Conservation (phyloP, 2,113 vertebrate genomes). For the Isurus oxyrinchus region DNA sequence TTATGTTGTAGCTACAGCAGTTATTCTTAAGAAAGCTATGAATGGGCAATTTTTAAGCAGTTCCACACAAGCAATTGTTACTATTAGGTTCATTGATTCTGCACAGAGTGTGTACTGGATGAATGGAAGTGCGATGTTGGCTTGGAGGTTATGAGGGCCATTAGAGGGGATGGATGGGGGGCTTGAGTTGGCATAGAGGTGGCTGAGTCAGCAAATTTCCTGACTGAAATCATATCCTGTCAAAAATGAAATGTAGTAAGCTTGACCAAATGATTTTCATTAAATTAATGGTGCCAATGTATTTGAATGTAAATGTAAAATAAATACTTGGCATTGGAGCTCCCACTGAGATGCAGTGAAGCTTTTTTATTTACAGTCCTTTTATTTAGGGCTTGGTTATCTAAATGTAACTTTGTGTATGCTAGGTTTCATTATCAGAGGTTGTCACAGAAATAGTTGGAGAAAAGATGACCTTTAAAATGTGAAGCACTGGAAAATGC, state of each 20-base stretch:
- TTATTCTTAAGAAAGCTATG: too few relatives aligned
- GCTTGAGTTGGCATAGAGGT: too few relatives aligned
- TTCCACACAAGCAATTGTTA: too few relatives aligned
- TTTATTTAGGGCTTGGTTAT: not conserved
- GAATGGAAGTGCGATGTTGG: too few relatives aligned
- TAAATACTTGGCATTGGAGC: not conserved
- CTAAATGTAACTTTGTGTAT: not conserved
- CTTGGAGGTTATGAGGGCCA: too few relatives aligned
- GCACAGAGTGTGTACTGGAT: too few relatives aligned
- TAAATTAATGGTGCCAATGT: not conserved
- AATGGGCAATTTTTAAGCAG: too few relatives aligned
- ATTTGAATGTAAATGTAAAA: not conserved
- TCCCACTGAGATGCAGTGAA: not conserved
- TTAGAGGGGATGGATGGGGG: too few relatives aligned
- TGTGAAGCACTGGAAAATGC: constrained; percentile 23
- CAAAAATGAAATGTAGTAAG: not conserved
- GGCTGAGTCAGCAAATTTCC: too few relatives aligned
- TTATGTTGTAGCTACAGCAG: too few relatives aligned
- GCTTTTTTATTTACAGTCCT: not conserved
- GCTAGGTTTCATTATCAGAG: constrained; percentile 10
- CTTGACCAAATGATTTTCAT: not conserved
- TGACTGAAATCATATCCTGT: too few relatives aligned
- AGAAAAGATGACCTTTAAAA: constrained; percentile 31
- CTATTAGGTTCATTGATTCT: too few relatives aligned
- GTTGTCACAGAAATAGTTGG: not conserved